phyloP scores from a whole-genome alignment of 2,888 invertebrate species.

The Calameuta idolon region DNA sequence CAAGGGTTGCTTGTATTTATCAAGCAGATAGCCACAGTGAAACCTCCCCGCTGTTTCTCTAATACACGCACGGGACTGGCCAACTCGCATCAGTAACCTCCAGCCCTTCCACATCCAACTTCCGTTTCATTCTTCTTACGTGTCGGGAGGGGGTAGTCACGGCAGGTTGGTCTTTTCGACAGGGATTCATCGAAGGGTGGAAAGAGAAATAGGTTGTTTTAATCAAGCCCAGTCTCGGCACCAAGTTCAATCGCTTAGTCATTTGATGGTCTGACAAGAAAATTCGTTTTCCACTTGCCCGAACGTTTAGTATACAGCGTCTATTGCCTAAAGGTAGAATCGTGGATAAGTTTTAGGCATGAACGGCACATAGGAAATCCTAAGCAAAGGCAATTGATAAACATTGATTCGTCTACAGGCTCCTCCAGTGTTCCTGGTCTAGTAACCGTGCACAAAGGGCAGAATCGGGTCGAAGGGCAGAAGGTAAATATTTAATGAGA shows the following conservation, averaged over 20 bases:
- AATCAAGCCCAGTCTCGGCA: not conserved
- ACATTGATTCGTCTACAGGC: not conserved
- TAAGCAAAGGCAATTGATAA: not conserved
- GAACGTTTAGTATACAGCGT: not conserved
- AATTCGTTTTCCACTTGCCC: not conserved
- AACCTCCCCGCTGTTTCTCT: constrained; percentile 22
- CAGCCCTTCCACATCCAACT: not conserved
- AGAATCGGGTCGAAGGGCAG: not conserved
- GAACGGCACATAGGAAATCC: not conserved
- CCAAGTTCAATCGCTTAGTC: not conserved
- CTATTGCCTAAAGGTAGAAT: not conserved
- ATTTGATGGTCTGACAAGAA: not conserved
- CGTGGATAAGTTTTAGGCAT: not conserved
- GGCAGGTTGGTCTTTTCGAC: not conserved
- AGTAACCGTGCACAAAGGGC: not conserved
- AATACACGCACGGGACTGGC: constrained; percentile 16
- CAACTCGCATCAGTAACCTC: constrained; percentile 10
- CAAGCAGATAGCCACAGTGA: constrained; percentile 54
- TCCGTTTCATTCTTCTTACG: not conserved
- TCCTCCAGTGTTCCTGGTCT: not conserved
- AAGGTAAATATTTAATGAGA: constrained; percentile 12
- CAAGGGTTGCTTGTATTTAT: constrained; percentile 60
- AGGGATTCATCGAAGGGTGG: constrained; percentile 1
- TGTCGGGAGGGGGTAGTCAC: not conserved
- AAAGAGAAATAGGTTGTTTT: not conserved